Base-by-base conservation (phyloP, 2,797 vertebrate genomes). In the Phyllotis vaccarum region DNA sequence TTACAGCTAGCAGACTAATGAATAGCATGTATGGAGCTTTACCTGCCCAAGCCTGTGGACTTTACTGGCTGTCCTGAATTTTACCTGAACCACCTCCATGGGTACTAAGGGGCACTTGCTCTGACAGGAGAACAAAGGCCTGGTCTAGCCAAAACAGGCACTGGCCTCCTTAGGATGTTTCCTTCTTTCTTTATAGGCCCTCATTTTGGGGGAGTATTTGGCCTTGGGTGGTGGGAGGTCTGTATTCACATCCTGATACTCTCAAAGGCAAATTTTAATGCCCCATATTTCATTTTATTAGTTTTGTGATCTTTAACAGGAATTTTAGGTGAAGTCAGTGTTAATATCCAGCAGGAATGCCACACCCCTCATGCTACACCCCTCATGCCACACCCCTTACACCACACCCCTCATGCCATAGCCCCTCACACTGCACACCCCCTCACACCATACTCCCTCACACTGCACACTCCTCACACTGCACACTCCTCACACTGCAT, bases 341-440 rank as follows among this genome's bases (percentile, higher is more conserved):
- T 96, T 96, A 96, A 58, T 16, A 80, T 1, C 40, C 85, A 80
- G 76, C 40, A 94, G 62, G 91, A 96, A 92, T 0, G 34, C 79
- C 93, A 93, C 66, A 62, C 10, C 29, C 27, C 76, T n/a, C 76
- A 78, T 1, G 16, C 17, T 24, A 19, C 72, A 74, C 75, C 31
- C 34, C 31, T 2, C 46, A 75, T 6, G 10, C 10, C 31, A 22
- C 64, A 68, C 70, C 22, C 46, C 29, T 34, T 31, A 34, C 10
- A 21, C 21, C 5, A 40, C 49, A 54, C 17, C 27, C 74, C 74
- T 16, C 43, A 29, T 3, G 0, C 6, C 37, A 22, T 19, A 40
- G n/a, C n/a, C n/a, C 37, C 6, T 14, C 29, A 34, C 27, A 12
- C 70, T n/a, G n/a, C 3, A 6, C 22, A 76, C 24, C 6, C 46